A percentile compares a stretch with the other conserved stretches of the same genome.
Evolutionary conservation across 1,140 invertebrate species (phyloP).

Genomic region (Aphelinus certus): DNA sequence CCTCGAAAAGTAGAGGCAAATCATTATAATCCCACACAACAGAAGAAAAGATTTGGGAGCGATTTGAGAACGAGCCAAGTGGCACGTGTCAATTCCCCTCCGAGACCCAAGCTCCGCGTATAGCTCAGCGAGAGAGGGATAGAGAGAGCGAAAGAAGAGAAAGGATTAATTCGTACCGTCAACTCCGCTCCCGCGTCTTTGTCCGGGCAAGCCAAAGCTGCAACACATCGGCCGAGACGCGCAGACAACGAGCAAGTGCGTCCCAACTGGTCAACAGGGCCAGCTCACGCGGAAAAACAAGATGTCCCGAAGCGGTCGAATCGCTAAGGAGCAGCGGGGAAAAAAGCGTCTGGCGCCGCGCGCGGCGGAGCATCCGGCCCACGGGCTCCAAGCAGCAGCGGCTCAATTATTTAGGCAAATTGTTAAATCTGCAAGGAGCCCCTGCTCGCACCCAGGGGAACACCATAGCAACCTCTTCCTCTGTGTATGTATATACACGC

Average conservation of each 20-base stretch:
- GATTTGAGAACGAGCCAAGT: no score
- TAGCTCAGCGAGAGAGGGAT: no score
- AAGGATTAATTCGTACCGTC: constrained; percentile 38
- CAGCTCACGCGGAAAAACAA: constrained; percentile 34
- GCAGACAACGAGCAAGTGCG: no score
- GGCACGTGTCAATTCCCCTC: neutral
- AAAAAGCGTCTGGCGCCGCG: constrained; percentile 33
- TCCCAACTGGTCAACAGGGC: neutral
- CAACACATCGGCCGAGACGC: no score
- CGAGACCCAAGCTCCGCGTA: neutral
- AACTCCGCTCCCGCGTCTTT: neutral
- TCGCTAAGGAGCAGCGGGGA: neutral
- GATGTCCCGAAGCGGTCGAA: constrained; percentile 11
- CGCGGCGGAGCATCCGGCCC: constrained; percentile 8
- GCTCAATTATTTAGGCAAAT: constrained; percentile 56
- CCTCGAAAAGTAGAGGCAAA: constrained; percentile 4
- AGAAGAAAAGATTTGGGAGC: neutral
- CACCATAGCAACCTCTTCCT: no score
- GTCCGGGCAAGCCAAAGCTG: no score
- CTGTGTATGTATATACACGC: no score
- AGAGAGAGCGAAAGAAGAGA: neutral
- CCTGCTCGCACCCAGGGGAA: neutral
- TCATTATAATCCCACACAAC: constrained; percentile 29
- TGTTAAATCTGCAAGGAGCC: constrained; percentile 44
- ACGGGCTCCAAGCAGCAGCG: neutral